Base-by-base conservation (phyloP, 2,888 invertebrate genomes). In the Tetranychus piercei region DNA sequence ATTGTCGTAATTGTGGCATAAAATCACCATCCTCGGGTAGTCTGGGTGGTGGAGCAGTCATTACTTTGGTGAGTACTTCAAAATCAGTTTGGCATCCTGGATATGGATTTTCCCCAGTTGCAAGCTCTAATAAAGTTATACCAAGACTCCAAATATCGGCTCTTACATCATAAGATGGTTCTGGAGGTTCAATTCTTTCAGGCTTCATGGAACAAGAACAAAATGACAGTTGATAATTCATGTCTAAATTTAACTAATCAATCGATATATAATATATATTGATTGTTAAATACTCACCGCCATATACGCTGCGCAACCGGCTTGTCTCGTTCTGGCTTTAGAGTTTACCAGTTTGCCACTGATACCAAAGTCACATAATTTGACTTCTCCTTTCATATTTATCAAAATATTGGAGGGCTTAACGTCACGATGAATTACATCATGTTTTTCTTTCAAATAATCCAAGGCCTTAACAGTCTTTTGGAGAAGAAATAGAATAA, bases 61-160 rank as follows among this genome's bases (percentile, higher is more conserved):
- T 87, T 80, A 95, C 94, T 85, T 90, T 90, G 74, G 92, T 89
- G 79, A 95, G 87, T 75, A 96, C 94, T 86, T 97, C 97, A 85
- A 99, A 99, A 85, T 97, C 97, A 81, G 92, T 94, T 84, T 90
- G 90, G 83, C 96, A 96, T 84, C 94, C 91, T 83, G 93, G 93
- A 81, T 86, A 86, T 0, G 97, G 97, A 82, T 95, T 96, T 79
- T 90, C 89, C 74, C 95, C 97, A 18, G 94, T 94, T 71, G 97
- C 99, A 80, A 99, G 86, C 86, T 99, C 99, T 74, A 99, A 92
- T 76, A 94, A 86, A 75, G 93, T 93, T 80, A 94, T 95, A 79
- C 99, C 99, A 79, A 99, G 86, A 79, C 95, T 95, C 99, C 99
- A 99, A 73, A 99, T 97, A 85, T 99, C 99, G 23, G 99, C 97